Percentiles rank a stretch among this genome's conserved stretches.
phyloP scores from a whole-genome alignment of 2,888 invertebrate genomes.

The Luperina testacea region DNA sequence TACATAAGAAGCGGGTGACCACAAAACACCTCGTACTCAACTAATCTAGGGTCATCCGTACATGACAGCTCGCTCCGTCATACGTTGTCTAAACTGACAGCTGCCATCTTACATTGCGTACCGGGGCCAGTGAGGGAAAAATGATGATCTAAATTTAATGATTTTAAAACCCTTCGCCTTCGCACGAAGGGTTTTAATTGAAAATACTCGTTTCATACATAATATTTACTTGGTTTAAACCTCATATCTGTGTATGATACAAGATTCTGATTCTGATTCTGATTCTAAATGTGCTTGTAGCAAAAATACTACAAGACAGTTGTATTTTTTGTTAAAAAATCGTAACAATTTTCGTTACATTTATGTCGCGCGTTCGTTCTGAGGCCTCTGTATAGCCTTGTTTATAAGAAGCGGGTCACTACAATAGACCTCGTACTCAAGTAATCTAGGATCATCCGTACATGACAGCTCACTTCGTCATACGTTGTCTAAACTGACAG shows the following conservation, averaged over 20 bases:
- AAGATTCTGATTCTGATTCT: no score
- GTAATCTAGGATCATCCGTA: constrained; percentile 49
- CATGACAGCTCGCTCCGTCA: constrained; percentile 45
- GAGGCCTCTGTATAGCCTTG: neutral
- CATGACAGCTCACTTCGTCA: constrained; percentile 49
- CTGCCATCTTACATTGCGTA: no score
- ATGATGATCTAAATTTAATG: no score
- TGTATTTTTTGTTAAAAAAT: neutral
- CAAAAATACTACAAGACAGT: no score
- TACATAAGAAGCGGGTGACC: neutral
- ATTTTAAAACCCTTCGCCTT: no score
- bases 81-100: constrained; percentile 39
- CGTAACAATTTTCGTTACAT: neutral
- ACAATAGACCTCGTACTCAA: constrained; percentile 21
- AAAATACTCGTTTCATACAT: no score
- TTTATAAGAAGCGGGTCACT: neutral
- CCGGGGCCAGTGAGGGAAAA: no score
- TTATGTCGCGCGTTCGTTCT: neutral
- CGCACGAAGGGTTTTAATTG: no score
- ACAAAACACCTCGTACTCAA: constrained; percentile 26
- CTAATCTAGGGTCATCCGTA: constrained; percentile 51
- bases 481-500: constrained; percentile 40
- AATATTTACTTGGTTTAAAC: no score
- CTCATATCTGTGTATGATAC: no score
- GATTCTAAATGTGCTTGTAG: no score